Evolutionary conservation across 1,140 invertebrate genomes (phyloP).

Genomic region (Drosophila tsacasi): DNA sequence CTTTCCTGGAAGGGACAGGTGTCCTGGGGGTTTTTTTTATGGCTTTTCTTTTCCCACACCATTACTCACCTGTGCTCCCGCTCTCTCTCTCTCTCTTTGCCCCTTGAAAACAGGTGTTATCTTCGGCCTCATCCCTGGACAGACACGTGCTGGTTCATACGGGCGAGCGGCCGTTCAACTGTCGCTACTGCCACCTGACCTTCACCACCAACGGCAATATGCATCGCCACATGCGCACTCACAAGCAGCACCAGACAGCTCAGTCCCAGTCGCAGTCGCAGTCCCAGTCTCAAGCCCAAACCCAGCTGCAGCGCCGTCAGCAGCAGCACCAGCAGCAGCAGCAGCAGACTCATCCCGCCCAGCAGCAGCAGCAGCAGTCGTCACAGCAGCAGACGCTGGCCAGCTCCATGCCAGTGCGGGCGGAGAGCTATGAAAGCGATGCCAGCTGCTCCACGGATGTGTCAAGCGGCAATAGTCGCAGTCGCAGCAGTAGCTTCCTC

Average conservation of each 20-base stretch:
- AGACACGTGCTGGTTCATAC: conserved; percentile 91
- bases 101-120: conserved; percentile 86
- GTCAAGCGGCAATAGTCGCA: conserved; percentile 68
- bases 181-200: conserved; percentile 91
- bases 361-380: conserved; percentile 35
- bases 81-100: neutral
- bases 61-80: conserved; percentile 28
- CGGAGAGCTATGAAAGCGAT: conserved; percentile 83
- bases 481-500: conserved; percentile 42
- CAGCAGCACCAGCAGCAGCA: conserved; percentile 39
- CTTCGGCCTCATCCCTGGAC: conserved; percentile 92
- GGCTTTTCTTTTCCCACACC: neutral
- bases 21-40: neutral
- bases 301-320: conserved; percentile 19
- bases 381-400: conserved; percentile 9
- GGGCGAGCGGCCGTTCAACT: conserved; percentile 91
- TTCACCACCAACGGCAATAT: conserved; percentile 96
- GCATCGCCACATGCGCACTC: conserved; percentile 93
- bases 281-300: conserved; percentile 25
- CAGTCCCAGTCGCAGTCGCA: conserved; percentile 75
- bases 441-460: conserved; percentile 83
- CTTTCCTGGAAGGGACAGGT: neutral
- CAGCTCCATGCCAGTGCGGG: conserved; percentile 42
- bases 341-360: conserved; percentile 33
- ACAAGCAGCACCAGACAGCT: conserved; percentile 86